Base-by-base conservation (phyloP, 2,113 vertebrate species). In the Eclectus roratus region DNA sequence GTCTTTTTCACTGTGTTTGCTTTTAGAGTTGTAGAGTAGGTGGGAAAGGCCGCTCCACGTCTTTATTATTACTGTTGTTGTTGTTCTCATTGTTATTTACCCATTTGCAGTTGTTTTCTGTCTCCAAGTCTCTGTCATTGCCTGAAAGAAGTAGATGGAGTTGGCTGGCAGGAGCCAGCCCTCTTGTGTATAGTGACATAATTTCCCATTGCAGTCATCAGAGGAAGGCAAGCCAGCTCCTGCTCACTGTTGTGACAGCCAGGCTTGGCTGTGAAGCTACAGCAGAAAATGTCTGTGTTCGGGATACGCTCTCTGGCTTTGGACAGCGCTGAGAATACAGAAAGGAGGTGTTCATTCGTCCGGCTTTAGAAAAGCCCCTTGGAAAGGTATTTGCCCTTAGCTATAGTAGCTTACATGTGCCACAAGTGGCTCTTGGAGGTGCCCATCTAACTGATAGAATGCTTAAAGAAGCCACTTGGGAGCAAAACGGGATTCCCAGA, bases 371-470 rank as follows among this genome's bases (percentile, higher is more conserved):
- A 43, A 49, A 16, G 14, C 13, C 41, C 33, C 28, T 37, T 39
- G 25, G 55, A 17, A 52, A 37, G 1, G 1, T 61, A 2, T 47
- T 84, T 3, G 37, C 13, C 61, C 29, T 12, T 3, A 11, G 69
- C 64, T 28, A 0, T 0, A 3, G 37, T 13, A 46, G 29, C 35
- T 47, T 16, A 6, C 4, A 0, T 33, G 37, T 44, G 29, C 24
- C 27, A 13, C 61, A 21, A 23, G 46, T 3, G 20, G 60, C 19
- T 80, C 63, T 15, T 61, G 13, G 20, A 58, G 80, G 69, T 58
- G 50, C 21, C 68, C 0, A 0, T 58, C 77, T 71, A 1, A 35
- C 61, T 65, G 68, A 53, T 47, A 1, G 0, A 49, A 17, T 27
- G 4, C 21, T 58, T 53, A 1, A 39, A 80, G 29, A 53, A 25